Evolutionary conservation across 2,113 vertebrate genomes (phyloP), one percentile per base, ranked within the genome.

Genomic region (Mirounga angustirostris): DNA sequence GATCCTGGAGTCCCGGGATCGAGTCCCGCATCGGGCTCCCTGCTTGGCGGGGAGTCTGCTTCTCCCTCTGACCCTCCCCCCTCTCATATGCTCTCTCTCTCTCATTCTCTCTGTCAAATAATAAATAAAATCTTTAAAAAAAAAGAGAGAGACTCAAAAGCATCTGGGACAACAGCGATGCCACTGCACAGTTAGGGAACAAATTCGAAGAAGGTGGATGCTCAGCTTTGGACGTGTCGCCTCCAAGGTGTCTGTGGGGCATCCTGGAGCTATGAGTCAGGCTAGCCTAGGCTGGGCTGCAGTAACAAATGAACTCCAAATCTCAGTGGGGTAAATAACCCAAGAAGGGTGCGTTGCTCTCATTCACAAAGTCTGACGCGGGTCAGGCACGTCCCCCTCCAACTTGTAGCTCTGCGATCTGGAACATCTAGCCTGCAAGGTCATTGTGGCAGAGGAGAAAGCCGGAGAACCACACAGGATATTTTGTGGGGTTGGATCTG

Each of bases 201-300:
- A n/a, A 2, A 69, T 24, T 2, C 16, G 30, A 88, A 78, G 82
- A 33, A 50, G 15, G n/a, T 3, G 2, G 8, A 63, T n/a, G 30
- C 7, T 30, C 19, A 2, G 15, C 67, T 28, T n/a, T 0, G n/a
- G 50, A 14, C 33, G 0, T 6, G 4, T 3, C 2, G 36, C 18
- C 40, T 30, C 50, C 22, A 10, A 50, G n/a, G 8, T 5, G 5
- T 19, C 30, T 8, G 22, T 1, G 33, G 61, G 43, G 9, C 26
- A 1, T 7, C 59, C 26, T 58, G 43, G 24, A 56, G 33, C n/a
- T 0, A 0, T 10, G 0, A 5, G n/a, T 24, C 33, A 24, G 54
- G 19, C n/a, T 0, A 46, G 58, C 15, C 40, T 50, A 36, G 40
- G 30, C 56, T 14, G 61, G 50, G 61, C 82, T 54, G 10, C 36